Base-by-base conservation (phyloP, 2,113 vertebrate genomes). In the Xenus cinereus region DNA sequence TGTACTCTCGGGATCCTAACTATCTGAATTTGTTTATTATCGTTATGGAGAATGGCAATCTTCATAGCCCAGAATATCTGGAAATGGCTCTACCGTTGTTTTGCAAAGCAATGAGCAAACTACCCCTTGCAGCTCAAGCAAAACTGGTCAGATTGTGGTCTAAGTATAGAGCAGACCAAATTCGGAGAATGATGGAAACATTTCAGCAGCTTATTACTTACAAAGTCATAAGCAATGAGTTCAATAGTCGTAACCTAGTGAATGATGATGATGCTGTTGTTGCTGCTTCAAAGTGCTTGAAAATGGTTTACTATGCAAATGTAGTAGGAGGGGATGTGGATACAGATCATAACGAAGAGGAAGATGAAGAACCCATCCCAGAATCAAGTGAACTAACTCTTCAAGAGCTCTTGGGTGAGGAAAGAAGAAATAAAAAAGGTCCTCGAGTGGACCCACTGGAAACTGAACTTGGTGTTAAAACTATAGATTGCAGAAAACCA, bases 151-250 rank as follows among this genome's bases (percentile, higher is more conserved):
- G 98, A 89, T 97, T 99, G 82, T 99, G 99, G 99, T 99, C 99
- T 10, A 98, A 97, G 32, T 99, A 98, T 68, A 98, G 97, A 32
- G 98, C 98, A 26, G 98, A 98, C 27, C 99, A 99, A 97, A 98
- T 99, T 91, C 98, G 99, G 46, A 98, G 99, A 74, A 98, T 99
- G 98, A 99, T 99, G 98, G 99, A 99, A 97, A 99, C 99, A 17
- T 99, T 99, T 98, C 99, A 99, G 96, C 99, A 99, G 93, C 98
- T 99, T 93, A 99, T 99, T 95, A 99, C 99, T 17, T 99, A 99
- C 98, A 99, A 99, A 48, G 99, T 99, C 32, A 98, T 99, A 97
- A 99, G 99, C 98, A 99, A 99, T 14, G 99, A 99, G 81, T 99
- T 99, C 53, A 98, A 98, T 87, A 98, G 97, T 26, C 99, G 99